These are phyloP conservation scores for Anastrepha ludens DNA, from an alignment of 1,140 invertebrate species.

Conservation along the genomic window DNA sequence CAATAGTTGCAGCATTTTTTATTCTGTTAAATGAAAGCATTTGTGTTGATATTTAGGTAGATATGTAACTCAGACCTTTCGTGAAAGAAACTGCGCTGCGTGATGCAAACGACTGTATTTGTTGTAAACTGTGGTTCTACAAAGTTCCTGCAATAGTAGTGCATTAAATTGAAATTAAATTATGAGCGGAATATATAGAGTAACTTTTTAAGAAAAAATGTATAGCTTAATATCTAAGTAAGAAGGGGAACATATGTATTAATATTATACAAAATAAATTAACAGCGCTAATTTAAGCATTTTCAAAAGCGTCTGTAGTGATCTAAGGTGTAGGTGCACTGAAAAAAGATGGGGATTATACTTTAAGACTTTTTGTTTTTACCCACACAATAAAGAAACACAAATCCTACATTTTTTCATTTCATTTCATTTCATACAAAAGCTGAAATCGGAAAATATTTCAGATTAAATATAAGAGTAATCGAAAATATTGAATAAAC, in stretches of 20 bases:
- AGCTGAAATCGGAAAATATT: background rate
- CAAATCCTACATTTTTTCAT: background rate
- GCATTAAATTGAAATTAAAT: slow-evolving; percentile 1
- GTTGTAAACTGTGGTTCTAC: slow-evolving; percentile 41
- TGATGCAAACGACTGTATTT: slow-evolving; percentile 68
- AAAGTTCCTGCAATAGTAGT: slow-evolving; percentile 50
- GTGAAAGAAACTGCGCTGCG: slow-evolving; percentile 68
- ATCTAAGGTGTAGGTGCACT: background rate
- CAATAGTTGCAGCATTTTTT: background rate
- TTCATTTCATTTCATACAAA: background rate
- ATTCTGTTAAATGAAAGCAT: background rate
- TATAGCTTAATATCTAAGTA: background rate
- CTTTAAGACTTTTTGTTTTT: background rate
- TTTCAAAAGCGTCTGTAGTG: background rate
- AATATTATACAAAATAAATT: background rate
- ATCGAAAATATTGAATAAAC: background rate
- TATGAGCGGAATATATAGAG: background rate
- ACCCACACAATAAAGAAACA: background rate
- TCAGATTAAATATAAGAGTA: too few species aligned
- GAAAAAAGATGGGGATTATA: too few species aligned
- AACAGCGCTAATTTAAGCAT: background rate
- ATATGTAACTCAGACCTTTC: slow-evolving; percentile 67
- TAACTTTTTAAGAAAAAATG: background rate
- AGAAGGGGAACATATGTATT: too few species aligned
- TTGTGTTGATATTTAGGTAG: background rate